phyloP scores from a whole-genome alignment of 2,888 invertebrate genomes.

The Nymphalis c-album region DNA sequence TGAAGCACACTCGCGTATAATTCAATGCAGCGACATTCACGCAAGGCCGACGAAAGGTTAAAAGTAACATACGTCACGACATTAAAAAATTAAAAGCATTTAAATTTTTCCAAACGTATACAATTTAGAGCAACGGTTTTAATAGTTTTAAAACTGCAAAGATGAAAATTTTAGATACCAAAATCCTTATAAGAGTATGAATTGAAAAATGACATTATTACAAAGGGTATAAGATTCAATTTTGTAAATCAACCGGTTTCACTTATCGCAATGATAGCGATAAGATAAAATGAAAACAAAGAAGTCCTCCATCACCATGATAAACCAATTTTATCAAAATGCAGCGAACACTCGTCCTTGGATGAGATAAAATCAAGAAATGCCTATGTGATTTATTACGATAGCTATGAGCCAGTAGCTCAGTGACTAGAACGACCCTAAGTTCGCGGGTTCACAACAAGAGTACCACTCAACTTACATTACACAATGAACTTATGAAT shows the following conservation, averaged over 20 bases:
- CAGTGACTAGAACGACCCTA: no score
- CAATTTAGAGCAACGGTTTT: background rate
- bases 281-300: conserved; percentile 1
- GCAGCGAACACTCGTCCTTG: background rate
- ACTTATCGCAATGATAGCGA: conserved; percentile 3
- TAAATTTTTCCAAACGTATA: background rate
- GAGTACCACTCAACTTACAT: no score
- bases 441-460: no score
- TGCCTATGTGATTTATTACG: background rate
- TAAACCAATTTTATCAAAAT: background rate
- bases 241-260: background rate
- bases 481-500: no score
- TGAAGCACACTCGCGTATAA: background rate
- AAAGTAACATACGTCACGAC: background rate
- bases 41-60: background rate
- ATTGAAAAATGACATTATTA: background rate
- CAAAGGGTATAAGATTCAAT: background rate
- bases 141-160: background rate
- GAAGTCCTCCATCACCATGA: background rate
- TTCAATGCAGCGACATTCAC: conserved; percentile 3
- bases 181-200: background rate
- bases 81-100: conserved; percentile 2
- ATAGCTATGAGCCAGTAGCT: no score
- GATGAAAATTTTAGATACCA: conserved; percentile 1
- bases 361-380: background rate